Evolutionary conservation across 1,140 invertebrate species (phyloP).

Genomic region (Pseudomyrmex concolor): DNA sequence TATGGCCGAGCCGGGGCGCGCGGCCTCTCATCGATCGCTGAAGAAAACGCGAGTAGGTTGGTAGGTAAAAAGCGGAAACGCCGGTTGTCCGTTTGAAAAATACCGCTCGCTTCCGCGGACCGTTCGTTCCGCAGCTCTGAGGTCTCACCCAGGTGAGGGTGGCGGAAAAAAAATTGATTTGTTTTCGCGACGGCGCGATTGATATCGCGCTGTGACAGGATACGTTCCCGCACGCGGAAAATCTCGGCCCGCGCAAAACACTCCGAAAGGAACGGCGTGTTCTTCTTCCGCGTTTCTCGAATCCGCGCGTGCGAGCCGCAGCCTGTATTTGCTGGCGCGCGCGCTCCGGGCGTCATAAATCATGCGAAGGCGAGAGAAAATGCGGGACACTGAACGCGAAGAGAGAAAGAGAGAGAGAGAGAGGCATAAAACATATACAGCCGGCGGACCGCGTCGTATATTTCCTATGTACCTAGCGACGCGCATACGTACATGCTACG

Average conservation of each 20-base stretch:
- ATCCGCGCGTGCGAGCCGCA: conserved; percentile 4
- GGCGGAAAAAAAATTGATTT: conserved; percentile 51
- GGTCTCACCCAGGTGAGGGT: background rate
- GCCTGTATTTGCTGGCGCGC: conserved; percentile 18
- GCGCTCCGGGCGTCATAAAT: conserved; percentile 55
- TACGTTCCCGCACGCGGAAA: conserved; percentile 39
- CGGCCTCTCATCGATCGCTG: conserved; percentile 15
- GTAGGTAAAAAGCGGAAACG: conserved; percentile 9
- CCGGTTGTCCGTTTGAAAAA: conserved; percentile 30
- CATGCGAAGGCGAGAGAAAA: conserved; percentile 57
- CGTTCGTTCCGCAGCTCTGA: background rate
- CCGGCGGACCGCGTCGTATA: conserved; percentile 66
- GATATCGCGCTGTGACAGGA: conserved; percentile 26
- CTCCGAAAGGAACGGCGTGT: background rate
- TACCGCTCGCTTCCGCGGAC: conserved; percentile 21
- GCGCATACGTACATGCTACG: conserved; percentile 9
- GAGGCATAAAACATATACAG: conserved; percentile 74
- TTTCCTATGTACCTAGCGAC: conserved; percentile 70
- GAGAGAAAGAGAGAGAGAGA: conserved; percentile 37
- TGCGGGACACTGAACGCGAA: background rate
- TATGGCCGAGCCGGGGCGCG: background rate
- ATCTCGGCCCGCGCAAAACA: conserved; percentile 26
- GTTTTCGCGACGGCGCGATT: conserved; percentile 19
- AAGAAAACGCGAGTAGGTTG: background rate
- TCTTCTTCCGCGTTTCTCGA: background rate